Evolutionary conservation across 2,113 vertebrate species (phyloP).

Genomic region (Poeciliopsis retropinna): DNA sequence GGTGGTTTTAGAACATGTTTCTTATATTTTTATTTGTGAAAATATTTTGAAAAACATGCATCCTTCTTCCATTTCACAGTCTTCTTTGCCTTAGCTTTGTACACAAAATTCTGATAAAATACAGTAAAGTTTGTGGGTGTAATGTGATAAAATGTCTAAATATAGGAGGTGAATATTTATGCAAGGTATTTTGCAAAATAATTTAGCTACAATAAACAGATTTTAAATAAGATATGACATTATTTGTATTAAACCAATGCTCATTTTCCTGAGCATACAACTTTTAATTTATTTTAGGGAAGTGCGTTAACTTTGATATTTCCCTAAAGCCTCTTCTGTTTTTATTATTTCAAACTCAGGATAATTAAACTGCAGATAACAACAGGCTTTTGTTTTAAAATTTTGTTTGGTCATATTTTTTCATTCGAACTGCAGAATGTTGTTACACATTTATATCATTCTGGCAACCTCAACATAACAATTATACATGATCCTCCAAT

Average conservation of each 20-base stretch:
- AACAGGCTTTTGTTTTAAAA: neutral
- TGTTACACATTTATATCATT: neutral
- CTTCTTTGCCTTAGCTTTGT: neutral
- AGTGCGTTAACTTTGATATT: neutral
- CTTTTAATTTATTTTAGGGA: neutral
- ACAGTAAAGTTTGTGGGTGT: neutral
- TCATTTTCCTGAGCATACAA: neutral
- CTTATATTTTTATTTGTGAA: no score
- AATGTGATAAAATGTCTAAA: neutral
- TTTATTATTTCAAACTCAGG: neutral
- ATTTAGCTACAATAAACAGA: neutral
- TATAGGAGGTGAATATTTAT: neutral
- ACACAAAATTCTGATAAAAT: neutral
- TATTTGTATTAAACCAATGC: neutral
- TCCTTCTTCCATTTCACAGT: no score
- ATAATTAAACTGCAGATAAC: neutral
- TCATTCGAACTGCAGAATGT: neutral
- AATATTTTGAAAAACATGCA: no score
- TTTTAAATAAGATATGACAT: neutral
- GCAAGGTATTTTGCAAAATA: neutral
- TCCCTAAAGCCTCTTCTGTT: neutral
- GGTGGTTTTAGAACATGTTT: no score
- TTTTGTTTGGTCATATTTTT: neutral
- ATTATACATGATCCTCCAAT: neutral
- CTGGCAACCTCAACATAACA: neutral